Base-by-base conservation (phyloP, 2,113 vertebrate genomes). In the Lophius piscatorius region DNA sequence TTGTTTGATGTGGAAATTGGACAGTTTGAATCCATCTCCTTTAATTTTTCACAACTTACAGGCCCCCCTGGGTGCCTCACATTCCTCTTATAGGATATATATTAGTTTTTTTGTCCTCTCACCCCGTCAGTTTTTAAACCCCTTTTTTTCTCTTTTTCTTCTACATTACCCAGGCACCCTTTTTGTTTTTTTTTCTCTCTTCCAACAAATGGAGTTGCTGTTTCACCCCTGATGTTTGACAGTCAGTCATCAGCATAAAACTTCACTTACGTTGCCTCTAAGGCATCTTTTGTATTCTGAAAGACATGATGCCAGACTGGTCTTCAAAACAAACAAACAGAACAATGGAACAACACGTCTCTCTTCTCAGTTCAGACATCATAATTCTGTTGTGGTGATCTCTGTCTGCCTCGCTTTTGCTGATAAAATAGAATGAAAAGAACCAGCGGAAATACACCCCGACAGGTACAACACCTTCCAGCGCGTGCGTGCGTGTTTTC, bases 1-100 rank as follows among this genome's bases (percentile, higher is more conserved):
- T 89, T 94, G 94, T 99, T 99, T 99, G 96, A 99, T 96, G 97
- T 99, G 96, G 96, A 99, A 98, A 99, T 99, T 97, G 97, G 95
- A 96, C 96, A 97, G 95, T 98, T 99, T 99, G 95, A 98, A 96
- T 97, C 95, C 93, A 92, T 98, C 95, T 94, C 95, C 93, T 99
- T 99, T 97, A 99, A 98, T 99, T 99, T 99, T 99, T 98, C 95
- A 99, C 95, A 94, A 95, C 94, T 93, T 94, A 94, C 94, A 93
- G 94, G 88, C 93, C 93, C 95, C 94, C 94, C 92, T 83, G 93
- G 92, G 94, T 93, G 91, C 87, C 87, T 81, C 92, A 90, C 92
- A 90, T 89, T 93, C 92, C 92, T 94, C 93, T 94, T 95, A 93
- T 93, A 93, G 91, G 85, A 91, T 90, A 94, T 93, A 93, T 92